These are phyloP conservation scores for Hypomecis punctinalis DNA, from an alignment of 2,888 invertebrate genomes.

Conservation along the genomic window DNA sequence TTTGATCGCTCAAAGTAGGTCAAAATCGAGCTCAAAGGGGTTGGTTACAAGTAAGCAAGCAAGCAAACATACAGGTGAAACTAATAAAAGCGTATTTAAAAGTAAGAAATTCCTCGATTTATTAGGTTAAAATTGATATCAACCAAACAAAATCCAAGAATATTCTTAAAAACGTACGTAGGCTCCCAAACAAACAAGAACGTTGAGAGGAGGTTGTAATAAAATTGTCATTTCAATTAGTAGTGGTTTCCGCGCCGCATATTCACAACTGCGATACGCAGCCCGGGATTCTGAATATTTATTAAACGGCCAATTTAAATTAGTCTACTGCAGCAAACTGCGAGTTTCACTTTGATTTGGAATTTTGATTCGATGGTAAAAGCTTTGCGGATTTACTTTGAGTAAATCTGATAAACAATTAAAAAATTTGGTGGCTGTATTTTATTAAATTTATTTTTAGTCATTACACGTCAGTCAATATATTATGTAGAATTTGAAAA, in stretches of 20 bases:
- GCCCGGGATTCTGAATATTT: constrained; percentile 8
- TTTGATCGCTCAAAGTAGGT: too few relatives aligned
- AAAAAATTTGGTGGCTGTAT: too few relatives aligned
- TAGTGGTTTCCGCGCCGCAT: constrained; percentile 19
- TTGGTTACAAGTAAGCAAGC: too few relatives aligned
- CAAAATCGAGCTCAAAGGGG: too few relatives aligned
- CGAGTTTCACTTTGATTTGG: background rate
- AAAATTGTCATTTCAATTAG: constrained; percentile 33
- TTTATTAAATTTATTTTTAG: too few relatives aligned
- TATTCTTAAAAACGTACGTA: background rate
- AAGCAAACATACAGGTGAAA: too few relatives aligned
- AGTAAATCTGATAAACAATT: too few relatives aligned
- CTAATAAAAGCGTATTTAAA: too few relatives aligned
- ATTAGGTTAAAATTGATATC: too few relatives aligned
- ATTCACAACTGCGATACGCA: constrained; percentile 19
- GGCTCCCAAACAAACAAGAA: constrained; percentile 7
- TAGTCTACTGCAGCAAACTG: constrained; percentile 6
- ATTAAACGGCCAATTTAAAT: constrained; percentile 18
- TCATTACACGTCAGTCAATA: too few relatives aligned
- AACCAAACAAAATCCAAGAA: background rate
- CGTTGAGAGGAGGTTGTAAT: constrained; percentile 13
- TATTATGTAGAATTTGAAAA: too few relatives aligned
- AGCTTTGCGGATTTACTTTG: background rate
- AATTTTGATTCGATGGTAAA: background rate
- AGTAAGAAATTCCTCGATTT: too few relatives aligned